Evolutionary conservation across 2,888 invertebrate genomes (phyloP), one percentile per base, ranked within the genome.

Genomic region (Dione juno): DNA sequence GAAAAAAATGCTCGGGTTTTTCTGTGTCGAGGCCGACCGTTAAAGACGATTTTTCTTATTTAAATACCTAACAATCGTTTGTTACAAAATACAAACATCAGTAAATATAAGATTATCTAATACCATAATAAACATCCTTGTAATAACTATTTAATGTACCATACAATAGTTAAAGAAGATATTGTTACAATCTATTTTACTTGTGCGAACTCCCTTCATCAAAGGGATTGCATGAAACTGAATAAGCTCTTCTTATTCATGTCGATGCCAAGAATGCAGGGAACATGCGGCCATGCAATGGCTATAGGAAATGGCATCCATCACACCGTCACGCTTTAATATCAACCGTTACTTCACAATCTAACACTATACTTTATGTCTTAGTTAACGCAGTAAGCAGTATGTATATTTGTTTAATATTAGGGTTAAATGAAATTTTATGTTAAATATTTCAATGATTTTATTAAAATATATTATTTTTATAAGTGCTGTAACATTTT

Each of bases 291-390:
- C 72, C 59, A 66, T 84, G 84, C 83, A 79, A 81, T 73, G 81
- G 75, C 78, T 81, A 64, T 50, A 85, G 85, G 86, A 86, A 86
- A 86, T 84, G 76, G 79, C 81, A 82, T 82, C 81, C 87, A 82
- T 85, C 87, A 77, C 80, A 78, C 77, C 78, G 78, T 76, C 81
- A 72, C 69, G 70, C 72, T 57, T 72, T 67, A 52, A 70, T 77
- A 76, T 73, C 77, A 78, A 87, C 89, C 86, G 89, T 88, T 89
- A 89, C 52, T 74, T 53, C 45, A 45, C 54, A 13, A 45, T n/a
- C 52, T 48, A 45, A 67, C 19, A 61, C 50, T 64, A 64, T 52
- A 64, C 40, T 19, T 64, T 50, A 63, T 63, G 37, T 52, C 19
- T 52, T 64, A 45, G 43, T 61, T 61, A 50, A 40, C 13, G 16